phyloP scores from a whole-genome alignment of 2,797 vertebrate species.

The Bradypodion pumilum region DNA sequence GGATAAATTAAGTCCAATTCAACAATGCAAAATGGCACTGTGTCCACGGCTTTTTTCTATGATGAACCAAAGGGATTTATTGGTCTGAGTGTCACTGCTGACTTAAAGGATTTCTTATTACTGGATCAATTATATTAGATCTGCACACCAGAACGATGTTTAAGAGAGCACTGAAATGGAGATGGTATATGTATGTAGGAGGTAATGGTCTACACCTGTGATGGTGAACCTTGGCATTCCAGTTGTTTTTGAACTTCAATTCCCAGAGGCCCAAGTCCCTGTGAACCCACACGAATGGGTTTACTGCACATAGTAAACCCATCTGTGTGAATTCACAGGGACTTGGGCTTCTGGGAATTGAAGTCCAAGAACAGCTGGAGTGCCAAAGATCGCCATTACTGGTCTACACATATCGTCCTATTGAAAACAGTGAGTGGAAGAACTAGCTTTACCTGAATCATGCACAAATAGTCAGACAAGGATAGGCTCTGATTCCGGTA shows the following conservation, averaged over 20 bases:
- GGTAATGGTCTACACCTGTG: conserved; percentile 24
- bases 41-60: not conserved
- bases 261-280: no score
- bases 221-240: no score
- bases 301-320: no score
- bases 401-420: conserved; percentile 46
- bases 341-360: no score
- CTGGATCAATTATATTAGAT: not conserved
- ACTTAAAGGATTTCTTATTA: not conserved
- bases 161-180: not conserved
- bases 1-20: not conserved
- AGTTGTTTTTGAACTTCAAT: no score
- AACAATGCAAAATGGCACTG: fast-evolving
- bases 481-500: conserved; percentile 95
- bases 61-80: not conserved
- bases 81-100: not conserved
- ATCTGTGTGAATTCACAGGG: no score
- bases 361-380: no score
- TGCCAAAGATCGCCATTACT: no score
- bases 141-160: fast-evolving
- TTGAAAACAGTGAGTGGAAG: conserved; percentile 29
- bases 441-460: conserved; percentile 90
- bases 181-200: not conserved
- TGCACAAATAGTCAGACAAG: conserved; percentile 90
- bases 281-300: no score